Base-by-base conservation (phyloP, 2,888 invertebrate genomes). In the Cylindroiulus punctatus region DNA sequence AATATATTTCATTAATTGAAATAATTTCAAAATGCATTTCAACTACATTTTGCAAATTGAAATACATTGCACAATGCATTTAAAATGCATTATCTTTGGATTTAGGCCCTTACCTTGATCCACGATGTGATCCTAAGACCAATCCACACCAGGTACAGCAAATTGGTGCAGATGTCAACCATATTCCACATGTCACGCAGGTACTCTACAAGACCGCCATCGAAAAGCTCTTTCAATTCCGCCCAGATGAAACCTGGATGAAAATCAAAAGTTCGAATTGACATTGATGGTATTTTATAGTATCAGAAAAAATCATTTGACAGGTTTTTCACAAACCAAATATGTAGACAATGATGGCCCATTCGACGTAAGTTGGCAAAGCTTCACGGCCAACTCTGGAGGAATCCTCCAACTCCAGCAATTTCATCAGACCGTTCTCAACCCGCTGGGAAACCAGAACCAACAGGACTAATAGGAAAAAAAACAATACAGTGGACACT, bases 121-220 rank as follows among this genome's bases (percentile, higher is more conserved):
- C n/a, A n/a, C n/a, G n/a, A n/a, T n/a, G n/a, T n/a, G n/a, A n/a
- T n/a, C 87, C 92, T 90, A 44, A 92, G 90, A 5, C 91, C 91
- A 84, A 92, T 90, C 2, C 92, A 92, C 40, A 91, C 91, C 81
- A 95, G 93, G 91, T 98, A 98, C 2, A 98, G 92, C 0, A 94
- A 94, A 91, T 98, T 98, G 81, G 97, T 94, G 7, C 95, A 95
- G 90, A 98, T 98, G 92, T 98, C 98, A 86, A 98, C 96, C 90
- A 98, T 96, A 91, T 98, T 98, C 98, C 98, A 98, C 93, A 98
- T 94, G 90, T 98, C 97, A 44, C 96, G 93, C 42, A 97, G 92
- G 90, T 98, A 98, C 0, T 94, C 94, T 65, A 93, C 93, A 84
- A 97, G 93, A n/a, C 98, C 98, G 90, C 96, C 95, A 32, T 94